Conservation (phyloP, 2,888 invertebrate species). For the Hypercompe scribonia region DNA sequence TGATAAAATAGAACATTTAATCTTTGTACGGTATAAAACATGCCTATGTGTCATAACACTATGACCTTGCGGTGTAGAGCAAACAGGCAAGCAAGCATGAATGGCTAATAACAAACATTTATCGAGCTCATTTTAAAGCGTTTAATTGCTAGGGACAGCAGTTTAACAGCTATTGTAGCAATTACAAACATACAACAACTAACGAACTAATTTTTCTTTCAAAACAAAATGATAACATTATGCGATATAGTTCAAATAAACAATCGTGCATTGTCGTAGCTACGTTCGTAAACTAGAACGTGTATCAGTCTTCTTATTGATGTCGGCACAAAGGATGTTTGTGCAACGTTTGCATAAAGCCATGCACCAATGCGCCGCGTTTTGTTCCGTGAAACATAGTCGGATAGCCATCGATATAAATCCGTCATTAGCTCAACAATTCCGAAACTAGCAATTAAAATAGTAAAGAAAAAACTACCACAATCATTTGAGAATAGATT, state of each 20-base stretch:
- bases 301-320: neutral
- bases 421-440: neutral
- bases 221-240: neutral
- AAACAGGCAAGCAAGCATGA: too few relatives aligned
- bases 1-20: too few relatives aligned
- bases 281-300: neutral
- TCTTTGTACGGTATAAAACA: too few relatives aligned
- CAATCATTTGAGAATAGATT: neutral
- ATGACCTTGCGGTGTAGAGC: too few relatives aligned
- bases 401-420: slow-evolving; percentile 7
- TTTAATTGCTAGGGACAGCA: too few relatives aligned
- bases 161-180: too few relatives aligned
- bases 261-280: neutral
- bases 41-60: too few relatives aligned
- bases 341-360: slow-evolving; percentile 6
- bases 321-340: neutral
- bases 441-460: neutral
- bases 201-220: neutral
- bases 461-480: neutral
- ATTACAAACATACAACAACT: too few relatives aligned
- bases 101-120: neutral
- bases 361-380: neutral
- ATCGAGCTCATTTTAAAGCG: too few relatives aligned
- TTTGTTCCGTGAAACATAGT: slow-evolving; percentile 8
- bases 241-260: neutral